These are phyloP conservation scores for Apodemus speciosus DNA, from an alignment of 2,113 vertebrate genomes.

Conservation along the genomic window DNA sequence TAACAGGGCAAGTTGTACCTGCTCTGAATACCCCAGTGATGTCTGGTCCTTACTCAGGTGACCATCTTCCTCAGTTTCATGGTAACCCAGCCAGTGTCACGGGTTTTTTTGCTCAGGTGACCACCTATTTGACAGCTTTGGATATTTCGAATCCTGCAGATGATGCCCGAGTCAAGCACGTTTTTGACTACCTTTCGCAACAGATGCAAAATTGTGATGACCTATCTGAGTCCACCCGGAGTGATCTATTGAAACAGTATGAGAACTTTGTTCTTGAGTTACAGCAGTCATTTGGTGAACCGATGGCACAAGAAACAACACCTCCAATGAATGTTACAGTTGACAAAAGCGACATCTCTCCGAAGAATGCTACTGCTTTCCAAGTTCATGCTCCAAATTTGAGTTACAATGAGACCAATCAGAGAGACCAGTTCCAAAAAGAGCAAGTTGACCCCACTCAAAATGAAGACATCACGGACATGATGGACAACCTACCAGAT, in stretches of 20 bases:
- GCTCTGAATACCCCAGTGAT: neutral
- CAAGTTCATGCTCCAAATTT: constrained; percentile 50
- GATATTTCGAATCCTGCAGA: constrained; percentile 14
- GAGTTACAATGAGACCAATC: constrained; percentile 24
- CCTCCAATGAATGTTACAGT: neutral
- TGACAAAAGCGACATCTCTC: constrained; percentile 7
- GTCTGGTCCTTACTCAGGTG: neutral
- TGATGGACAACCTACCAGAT: constrained; percentile 60
- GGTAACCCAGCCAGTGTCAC: neutral
- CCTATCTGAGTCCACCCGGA: neutral
- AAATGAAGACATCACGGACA: constrained; percentile 41
- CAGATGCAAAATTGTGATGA: constrained; percentile 19
- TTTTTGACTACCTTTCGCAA: constrained; percentile 50
- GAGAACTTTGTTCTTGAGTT: constrained; percentile 58
- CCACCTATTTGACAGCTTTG: constrained; percentile 25
- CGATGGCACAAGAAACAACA: constrained; percentile 38
- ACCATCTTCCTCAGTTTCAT: constrained; percentile 37
- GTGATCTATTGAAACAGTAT: constrained; percentile 46
- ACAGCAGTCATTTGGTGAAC: constrained; percentile 21
- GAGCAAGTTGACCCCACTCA: neutral
- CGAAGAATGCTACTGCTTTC: constrained; percentile 1
- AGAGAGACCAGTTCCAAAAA: constrained; percentile 20
- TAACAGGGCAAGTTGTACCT: neutral
- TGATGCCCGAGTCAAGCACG: neutral
- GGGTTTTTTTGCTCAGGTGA: constrained; percentile 39